Base-by-base conservation (phyloP, 2,797 vertebrate genomes). In the Spheniscus humboldti region DNA sequence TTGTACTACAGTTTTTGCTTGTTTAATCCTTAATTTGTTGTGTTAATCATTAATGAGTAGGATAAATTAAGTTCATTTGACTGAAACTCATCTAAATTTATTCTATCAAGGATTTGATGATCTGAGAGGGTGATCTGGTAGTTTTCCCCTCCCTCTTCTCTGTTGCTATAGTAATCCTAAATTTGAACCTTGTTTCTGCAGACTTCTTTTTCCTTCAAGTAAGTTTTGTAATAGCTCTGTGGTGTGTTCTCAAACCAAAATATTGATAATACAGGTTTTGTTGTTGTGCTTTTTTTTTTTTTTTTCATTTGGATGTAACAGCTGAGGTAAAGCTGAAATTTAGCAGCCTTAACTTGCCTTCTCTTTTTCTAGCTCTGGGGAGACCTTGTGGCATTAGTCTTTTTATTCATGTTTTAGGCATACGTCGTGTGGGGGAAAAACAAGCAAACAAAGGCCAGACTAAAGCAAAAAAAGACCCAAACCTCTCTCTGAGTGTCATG, bases 91-190 rank as follows among this genome's bases (percentile, higher is more conserved):
- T 57, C 74, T 86, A 50, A 87, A 84, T 90, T 90, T 93, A 33
- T 82, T 92, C 50, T 75, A 79, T 88, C 25, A 63, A 69, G 60
- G 43, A 52, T 82, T 59, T 78, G 45, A 80, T 94, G 85, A 86
- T 86, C 52, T 71, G 55, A 90, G 62, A 75, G 66, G 78, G 71
- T 95, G 91, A 86, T 88, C 41, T 95, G 55, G 47, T 92, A 59
- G 53, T 76, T 94, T 92, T 60, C 14, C 8, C 57, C 23, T 82
- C 39, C 55, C 24, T 74, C 10, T 5, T 83, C 37, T 60, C 55
- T 79, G 96, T 96, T 96, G 80, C 96, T 87, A 86, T 97, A 94
- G 96, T 93, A 94, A 96, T 95, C 74, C 77, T 94, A 96, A 97
- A 94, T 91, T 94, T 87, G 92, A 94, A 86, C 52, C 28, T 81